phyloP scores from a whole-genome alignment of 2,113 vertebrate genomes.

The Tretioscincus oriximinensis region DNA sequence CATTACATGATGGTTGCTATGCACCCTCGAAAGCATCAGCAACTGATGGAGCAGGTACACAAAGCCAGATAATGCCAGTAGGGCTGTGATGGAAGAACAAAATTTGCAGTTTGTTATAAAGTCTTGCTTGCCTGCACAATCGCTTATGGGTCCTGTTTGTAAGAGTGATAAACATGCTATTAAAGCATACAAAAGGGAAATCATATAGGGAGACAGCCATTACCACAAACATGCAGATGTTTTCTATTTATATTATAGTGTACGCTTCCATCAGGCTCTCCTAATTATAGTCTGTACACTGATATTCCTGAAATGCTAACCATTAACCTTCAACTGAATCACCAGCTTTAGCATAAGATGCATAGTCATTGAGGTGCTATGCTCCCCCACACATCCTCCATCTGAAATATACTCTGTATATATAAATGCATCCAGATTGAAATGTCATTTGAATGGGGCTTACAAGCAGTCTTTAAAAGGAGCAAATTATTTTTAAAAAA shows the following conservation, averaged over 20 bases:
- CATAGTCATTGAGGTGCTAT: conserved; percentile 41
- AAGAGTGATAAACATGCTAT: conserved; percentile 22
- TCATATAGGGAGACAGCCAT: conserved; percentile 7
- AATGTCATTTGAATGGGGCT: conserved; percentile 20
- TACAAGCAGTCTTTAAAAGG: conserved; percentile 12
- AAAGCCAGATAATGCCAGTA: not conserved
- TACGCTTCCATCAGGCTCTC: conserved; percentile 49
- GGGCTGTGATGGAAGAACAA: not conserved
- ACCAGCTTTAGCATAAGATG: conserved; percentile 43
- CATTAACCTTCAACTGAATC: conserved; percentile 65
- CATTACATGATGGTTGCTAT: not conserved
- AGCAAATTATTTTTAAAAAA: conserved; percentile 1
- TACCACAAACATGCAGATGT: conserved; percentile 51
- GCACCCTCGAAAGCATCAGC: not conserved
- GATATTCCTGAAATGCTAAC: conserved; percentile 44
- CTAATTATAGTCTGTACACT: conserved; percentile 49
- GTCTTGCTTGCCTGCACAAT: not conserved
- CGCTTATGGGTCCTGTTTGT: not conserved
- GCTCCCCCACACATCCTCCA: not conserved
- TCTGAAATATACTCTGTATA: conserved; percentile 1
- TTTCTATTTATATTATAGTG: conserved; percentile 48
- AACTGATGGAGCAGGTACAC: not conserved
- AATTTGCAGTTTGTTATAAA: not conserved
- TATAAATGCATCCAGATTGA: not conserved
- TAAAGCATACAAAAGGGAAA: conserved; percentile 25